Evolutionary conservation across 1,140 invertebrate genomes (phyloP).

Genomic region (Delia radicum): DNA sequence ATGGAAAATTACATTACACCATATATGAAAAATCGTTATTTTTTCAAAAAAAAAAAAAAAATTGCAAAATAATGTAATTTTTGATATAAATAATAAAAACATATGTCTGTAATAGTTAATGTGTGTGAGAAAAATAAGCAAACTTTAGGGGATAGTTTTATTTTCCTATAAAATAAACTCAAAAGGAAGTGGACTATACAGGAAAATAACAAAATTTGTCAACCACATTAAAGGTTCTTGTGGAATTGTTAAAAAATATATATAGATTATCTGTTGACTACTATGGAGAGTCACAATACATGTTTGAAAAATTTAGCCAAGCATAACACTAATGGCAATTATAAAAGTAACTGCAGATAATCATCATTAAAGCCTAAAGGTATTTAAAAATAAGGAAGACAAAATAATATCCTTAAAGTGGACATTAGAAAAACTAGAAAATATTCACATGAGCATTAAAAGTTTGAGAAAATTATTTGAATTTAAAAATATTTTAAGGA

Average conservation of each 20-base stretch:
- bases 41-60: background rate
- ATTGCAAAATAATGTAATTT: background rate
- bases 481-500: background rate
- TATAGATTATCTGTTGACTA: constrained; percentile 19
- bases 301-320: background rate
- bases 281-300: background rate
- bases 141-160: background rate
- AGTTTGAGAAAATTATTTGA: background rate
- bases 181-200: background rate
- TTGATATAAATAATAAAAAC: no score
- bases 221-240: background rate
- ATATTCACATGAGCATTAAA: no score
- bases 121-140: background rate
- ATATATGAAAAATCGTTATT: constrained; percentile 13
- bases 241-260: background rate
- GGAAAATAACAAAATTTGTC: background rate
- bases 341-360: constrained; percentile 29
- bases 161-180: background rate
- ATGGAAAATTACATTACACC: background rate
- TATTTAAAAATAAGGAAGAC: no score
- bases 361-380: constrained; percentile 24
- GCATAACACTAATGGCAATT: constrained; percentile 28
- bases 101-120: background rate
- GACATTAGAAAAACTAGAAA: no score
- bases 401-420: no score